Conservation (phyloP, 2,888 invertebrate genomes). For the Erannis defoliaria region DNA sequence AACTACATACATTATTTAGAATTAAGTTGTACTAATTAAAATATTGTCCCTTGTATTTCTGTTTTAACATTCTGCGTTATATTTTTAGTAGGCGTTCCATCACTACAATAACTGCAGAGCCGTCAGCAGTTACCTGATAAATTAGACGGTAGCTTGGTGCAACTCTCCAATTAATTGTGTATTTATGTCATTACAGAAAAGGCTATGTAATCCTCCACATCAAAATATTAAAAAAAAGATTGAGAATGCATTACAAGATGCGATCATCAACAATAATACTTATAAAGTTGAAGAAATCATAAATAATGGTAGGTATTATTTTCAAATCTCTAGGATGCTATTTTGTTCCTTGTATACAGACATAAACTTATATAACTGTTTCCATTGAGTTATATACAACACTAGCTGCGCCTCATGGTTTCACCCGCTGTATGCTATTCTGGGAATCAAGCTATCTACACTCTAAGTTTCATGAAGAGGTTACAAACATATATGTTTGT, state of each 20-base stretch:
- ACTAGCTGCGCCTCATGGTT: too few relatives aligned
- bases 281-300: conserved; percentile 66
- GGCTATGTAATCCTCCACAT: conserved; percentile 49
- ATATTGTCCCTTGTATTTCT: neutral
- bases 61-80: too few relatives aligned
- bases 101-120: too few relatives aligned
- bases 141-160: neutral
- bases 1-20: neutral
- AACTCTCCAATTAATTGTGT: neutral
- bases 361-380: too few relatives aligned
- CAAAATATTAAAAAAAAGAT: conserved; percentile 64
- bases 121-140: too few relatives aligned
- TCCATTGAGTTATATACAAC: too few relatives aligned
- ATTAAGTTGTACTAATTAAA: neutral
- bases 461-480: too few relatives aligned
- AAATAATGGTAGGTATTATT: conserved; percentile 53
- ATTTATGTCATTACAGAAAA: conserved; percentile 50
- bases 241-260: conserved; percentile 72
- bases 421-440: too few relatives aligned
- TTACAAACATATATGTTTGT: too few relatives aligned
- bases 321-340: neutral
- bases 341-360: neutral
- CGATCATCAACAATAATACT: conserved; percentile 72
- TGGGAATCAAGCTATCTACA: too few relatives aligned
- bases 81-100: too few relatives aligned